phyloP scores from a whole-genome alignment of 1,140 invertebrate genomes.

The Heliothis virescens region DNA sequence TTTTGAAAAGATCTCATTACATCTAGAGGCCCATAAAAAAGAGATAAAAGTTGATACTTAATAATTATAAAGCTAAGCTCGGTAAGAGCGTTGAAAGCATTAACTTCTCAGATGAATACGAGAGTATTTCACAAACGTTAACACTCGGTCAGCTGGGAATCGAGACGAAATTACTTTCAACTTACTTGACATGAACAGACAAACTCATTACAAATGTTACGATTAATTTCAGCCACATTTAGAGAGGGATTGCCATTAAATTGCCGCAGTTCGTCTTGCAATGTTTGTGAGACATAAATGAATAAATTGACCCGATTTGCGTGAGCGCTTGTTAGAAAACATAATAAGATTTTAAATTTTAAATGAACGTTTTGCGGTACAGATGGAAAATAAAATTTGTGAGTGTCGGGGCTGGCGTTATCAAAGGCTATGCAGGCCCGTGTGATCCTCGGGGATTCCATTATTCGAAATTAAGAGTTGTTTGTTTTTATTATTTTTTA shows the following conservation, averaged over 20 bases:
- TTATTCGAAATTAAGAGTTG: conserved; percentile 55
- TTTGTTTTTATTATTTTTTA: conserved; percentile 54
- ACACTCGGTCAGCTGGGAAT: conserved; percentile 25
- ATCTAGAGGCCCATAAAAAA: conserved; percentile 32
- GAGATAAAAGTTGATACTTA: conserved; percentile 33
- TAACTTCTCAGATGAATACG: conserved; percentile 7
- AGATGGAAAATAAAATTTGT: conserved; percentile 58
- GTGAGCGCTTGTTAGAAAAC: conserved; percentile 51
- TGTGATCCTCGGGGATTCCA: conserved; percentile 60
- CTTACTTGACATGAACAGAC: conserved; percentile 36
- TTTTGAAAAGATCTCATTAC: conserved; percentile 31
- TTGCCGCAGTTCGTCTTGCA: conserved; percentile 42
- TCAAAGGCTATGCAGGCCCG: conserved; percentile 64
- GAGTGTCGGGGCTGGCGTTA: conserved; percentile 59
- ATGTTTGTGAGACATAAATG: conserved; percentile 50
- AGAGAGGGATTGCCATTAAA: conserved; percentile 32
- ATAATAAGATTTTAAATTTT: conserved; percentile 68
- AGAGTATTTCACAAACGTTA: conserved; percentile 17
- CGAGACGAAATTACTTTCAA: conserved; percentile 30
- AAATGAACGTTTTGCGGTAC: conserved; percentile 60
- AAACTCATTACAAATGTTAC: conserved; percentile 46
- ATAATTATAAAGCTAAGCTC: conserved; percentile 28
- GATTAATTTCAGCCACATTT: conserved; percentile 46
- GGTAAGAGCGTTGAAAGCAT: conserved; percentile 16
- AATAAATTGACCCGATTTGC: conserved; percentile 48